Base-by-base conservation (phyloP, 2,797 vertebrate species). In the Alfaro cultratus region DNA sequence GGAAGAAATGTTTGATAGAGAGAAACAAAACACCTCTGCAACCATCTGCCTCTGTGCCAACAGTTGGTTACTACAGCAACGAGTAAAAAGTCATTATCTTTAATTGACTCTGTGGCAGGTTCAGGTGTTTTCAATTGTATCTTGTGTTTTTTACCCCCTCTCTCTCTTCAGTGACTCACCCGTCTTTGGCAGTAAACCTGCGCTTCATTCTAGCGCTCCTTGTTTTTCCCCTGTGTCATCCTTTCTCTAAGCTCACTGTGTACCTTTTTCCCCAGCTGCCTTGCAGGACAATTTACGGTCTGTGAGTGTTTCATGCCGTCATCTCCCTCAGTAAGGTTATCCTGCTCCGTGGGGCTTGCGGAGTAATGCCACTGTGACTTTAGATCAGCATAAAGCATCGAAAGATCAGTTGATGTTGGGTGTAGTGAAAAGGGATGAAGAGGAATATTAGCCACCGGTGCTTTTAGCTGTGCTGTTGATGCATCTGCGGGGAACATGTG, bases 91-190 rank as follows among this genome's bases (percentile, higher is more conserved):
- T 90, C 82, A 95, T 95, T 93, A 94, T 94, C 87, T 94, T 93
- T 95, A 95, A 95, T 94, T 96, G 94, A 94, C 93, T 92, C 91
- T 88, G 87, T 94, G 88, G 92, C 91, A 93, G 88, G 92, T 95
- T 96, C 93, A 95, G 94, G 95, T 95, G 94, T 95, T 94, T 94
- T 94, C 93, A 90, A 86, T 92, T 93, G 90, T 90, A 85, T 93
- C 86, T 83, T 89, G 88, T 90, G 86, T 79, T 89, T 81, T 86
- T 74, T 88, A 81, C 26, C 47, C 81, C 81, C 34, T 15, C 41
- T 36, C 70, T 85, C 83, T 82, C 83, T 41, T 76, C 73, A 71
- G 81, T 93, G 93, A 94, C 83, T 95, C 90, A 90, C 79, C 80
- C 79, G 73, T 90, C 79, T 88, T 85, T 92, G 92, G 88, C 89